Conservation (phyloP, 2,888 invertebrate species). For the Spicauda simplicius region DNA sequence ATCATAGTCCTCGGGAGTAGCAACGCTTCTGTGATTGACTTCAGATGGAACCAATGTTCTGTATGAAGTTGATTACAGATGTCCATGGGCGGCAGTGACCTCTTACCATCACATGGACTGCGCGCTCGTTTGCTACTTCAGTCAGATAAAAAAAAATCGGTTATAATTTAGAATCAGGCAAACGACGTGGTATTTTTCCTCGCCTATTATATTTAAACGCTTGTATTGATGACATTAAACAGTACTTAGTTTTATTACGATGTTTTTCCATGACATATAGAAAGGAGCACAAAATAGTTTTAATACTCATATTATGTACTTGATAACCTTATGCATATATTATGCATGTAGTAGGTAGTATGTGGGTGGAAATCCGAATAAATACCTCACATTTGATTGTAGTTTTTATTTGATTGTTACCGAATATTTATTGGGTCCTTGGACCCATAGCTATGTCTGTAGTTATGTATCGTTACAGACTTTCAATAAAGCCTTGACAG, state of each 20-base stretch:
- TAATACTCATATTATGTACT: constrained; percentile 1
- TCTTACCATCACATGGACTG: too few species aligned
- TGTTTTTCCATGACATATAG: constrained; percentile 15
- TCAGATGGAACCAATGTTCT: too few species aligned
- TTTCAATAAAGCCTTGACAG: too few species aligned
- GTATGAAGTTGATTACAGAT: too few species aligned
- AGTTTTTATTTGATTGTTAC: background rate
- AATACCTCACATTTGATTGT: constrained; percentile 2
- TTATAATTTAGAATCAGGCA: background rate
- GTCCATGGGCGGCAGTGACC: too few species aligned
- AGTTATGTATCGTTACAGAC: too few species aligned
- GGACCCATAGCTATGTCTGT: too few species aligned
- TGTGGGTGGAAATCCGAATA: constrained; percentile 13
- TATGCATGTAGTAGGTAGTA: constrained; percentile 15
- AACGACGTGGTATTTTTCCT: background rate
- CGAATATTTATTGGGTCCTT: background rate
- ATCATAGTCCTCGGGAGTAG: too few species aligned
- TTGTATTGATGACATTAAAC: background rate
- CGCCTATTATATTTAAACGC: background rate
- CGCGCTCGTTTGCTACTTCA: too few species aligned
- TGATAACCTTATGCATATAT: constrained; percentile 13
- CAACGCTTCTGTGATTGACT: too few species aligned
- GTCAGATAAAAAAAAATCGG: too few species aligned
- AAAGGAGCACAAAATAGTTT: constrained; percentile 2
- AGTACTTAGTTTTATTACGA: background rate